phyloP scores from a whole-genome alignment of 1,140 invertebrate genomes.

The Oedothorax gibbosus region DNA sequence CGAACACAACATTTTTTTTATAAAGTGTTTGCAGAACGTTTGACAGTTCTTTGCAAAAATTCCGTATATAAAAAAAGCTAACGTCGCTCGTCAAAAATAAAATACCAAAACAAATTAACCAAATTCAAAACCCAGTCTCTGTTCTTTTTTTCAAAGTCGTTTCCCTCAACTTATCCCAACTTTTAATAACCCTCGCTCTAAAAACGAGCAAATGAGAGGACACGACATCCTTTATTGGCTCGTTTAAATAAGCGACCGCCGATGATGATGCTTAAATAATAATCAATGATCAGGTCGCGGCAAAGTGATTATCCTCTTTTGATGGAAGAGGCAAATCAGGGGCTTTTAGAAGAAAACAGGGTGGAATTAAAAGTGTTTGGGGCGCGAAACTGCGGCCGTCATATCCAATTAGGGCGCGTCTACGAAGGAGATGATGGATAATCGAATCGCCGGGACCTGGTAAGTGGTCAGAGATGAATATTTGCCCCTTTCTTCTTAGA shows the following conservation, averaged over 20 bases:
- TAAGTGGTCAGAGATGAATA: conserved; percentile 44
- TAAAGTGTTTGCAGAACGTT: too few species aligned
- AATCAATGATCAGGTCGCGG: conserved; percentile 47
- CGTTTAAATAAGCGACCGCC: neutral
- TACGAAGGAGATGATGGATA: conserved; percentile 45
- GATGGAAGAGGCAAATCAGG: too few species aligned
- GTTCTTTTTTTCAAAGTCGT: too few species aligned
- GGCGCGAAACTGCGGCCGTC: conserved; percentile 48
- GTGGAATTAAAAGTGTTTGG: conserved; percentile 55
- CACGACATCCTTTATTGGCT: conserved; percentile 53
- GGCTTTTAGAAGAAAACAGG: conserved; percentile 34
- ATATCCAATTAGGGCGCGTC: conserved; percentile 47
- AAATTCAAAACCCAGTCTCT: too few species aligned
- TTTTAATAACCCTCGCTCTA: neutral
- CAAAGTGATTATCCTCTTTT: conserved; percentile 23
- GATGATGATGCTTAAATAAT: neutral
- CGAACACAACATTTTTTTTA: too few species aligned
- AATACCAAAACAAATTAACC: too few species aligned
- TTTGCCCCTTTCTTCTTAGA: too few species aligned
- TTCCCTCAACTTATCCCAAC: neutral
- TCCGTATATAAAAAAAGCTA: too few species aligned
- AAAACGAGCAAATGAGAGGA: conserved; percentile 27
- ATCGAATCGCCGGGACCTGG: conserved; percentile 41
- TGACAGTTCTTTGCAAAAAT: too few species aligned
- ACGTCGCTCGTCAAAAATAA: too few species aligned